A percentile compares a stretch with the other conserved stretches of the same genome.
phyloP scores from a whole-genome alignment of 2,113 vertebrate genomes.

The Xenopus borealis region DNA sequence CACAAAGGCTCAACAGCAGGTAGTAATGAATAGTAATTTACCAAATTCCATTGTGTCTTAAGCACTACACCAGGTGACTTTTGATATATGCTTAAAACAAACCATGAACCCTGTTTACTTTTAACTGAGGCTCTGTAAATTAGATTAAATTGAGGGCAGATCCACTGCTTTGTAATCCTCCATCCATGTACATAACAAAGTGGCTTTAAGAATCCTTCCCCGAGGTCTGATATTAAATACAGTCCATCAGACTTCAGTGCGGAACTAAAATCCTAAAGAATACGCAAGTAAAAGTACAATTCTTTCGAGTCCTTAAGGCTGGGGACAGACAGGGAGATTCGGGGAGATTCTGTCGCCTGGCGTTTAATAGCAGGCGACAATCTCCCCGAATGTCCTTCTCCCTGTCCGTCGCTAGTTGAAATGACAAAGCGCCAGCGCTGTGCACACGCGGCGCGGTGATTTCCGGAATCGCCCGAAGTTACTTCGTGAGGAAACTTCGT shows the following conservation, averaged over 20 bases:
- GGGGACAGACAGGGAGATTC: too few species aligned
- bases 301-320: not conserved
- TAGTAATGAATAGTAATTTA: conserved; percentile 15
- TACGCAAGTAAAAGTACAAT: not conserved
- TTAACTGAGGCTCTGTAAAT: conserved; percentile 17
- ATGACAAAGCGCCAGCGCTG: too few species aligned
- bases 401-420: too few species aligned
- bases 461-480: too few species aligned
- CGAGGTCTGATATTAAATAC: conserved; percentile 16
- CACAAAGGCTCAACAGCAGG: conserved; percentile 14
- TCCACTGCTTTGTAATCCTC: not conserved
- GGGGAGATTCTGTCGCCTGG: too few species aligned
- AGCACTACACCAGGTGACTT: not conserved
- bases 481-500: too few species aligned
- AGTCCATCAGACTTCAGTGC: conserved; percentile 2
- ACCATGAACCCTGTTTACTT: not conserved
- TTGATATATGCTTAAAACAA: conserved; percentile 9
- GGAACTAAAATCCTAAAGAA: not conserved
- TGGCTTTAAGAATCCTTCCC: not conserved
- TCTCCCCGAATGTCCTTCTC: too few species aligned
- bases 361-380: too few species aligned
- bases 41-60: conserved; percentile 13
- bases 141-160: conserved; percentile 17
- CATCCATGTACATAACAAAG: conserved; percentile 6
- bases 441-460: too few species aligned